A percentile compares a stretch with the other conserved stretches of the same genome.
phyloP scores from a whole-genome alignment of 35 echinoderm and acorn worm genomes.

The Anneissia japonica region DNA sequence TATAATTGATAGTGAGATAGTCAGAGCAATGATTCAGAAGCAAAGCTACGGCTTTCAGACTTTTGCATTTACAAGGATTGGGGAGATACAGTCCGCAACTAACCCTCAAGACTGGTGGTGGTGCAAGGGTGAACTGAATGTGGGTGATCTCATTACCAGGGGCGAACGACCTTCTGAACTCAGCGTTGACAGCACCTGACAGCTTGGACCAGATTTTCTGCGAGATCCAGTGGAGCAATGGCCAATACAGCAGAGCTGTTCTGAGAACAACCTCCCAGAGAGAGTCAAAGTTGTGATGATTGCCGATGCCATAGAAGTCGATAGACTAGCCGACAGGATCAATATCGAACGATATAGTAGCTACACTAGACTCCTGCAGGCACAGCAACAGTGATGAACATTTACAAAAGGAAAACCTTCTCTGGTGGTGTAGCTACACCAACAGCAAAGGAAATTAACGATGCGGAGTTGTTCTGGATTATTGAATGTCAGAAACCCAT shows the following conservation, averaged over 20 bases:
- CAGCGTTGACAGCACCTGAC: neutral
- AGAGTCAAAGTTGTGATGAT: neutral
- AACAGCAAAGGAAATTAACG: neutral
- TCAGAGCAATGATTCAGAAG: conserved; percentile 53
- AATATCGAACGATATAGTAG: conserved; percentile 4
- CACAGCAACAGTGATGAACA: neutral
- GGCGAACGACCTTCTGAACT: neutral
- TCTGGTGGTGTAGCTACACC: neutral
- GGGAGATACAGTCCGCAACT: conserved; percentile 28
- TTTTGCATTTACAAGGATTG: conserved; percentile 39
- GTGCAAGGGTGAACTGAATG: conserved; percentile 15
- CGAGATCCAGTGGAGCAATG: neutral
- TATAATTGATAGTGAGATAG: conserved; percentile 52
- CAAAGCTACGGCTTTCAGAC: conserved; percentile 53
- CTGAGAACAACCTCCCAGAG: neutral
- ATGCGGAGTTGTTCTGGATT: conserved; percentile 16
- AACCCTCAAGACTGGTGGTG: conserved; percentile 53
- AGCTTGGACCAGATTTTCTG: neutral
- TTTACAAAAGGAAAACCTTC: neutral
- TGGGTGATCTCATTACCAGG: conserved; percentile 33
- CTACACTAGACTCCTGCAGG: neutral
- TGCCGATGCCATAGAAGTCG: neutral
- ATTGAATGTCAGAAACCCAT: conserved; percentile 26
- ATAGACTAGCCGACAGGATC: conserved; percentile 1
- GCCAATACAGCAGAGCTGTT: neutral